Evolutionary conservation across 2,888 invertebrate genomes (phyloP).

Genomic region (Nephrotoma appendiculata): DNA sequence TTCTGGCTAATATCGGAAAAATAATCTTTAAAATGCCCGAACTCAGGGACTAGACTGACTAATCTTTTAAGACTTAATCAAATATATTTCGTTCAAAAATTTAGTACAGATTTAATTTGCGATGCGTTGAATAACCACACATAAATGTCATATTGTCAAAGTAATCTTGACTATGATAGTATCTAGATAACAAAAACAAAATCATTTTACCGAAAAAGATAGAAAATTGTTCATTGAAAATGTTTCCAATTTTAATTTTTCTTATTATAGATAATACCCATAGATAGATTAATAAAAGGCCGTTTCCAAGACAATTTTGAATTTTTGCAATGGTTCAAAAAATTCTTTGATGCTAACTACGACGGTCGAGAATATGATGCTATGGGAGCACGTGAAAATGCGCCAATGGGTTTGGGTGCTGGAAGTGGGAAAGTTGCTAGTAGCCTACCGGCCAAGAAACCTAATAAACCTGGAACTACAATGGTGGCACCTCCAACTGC

Average conservation of each 20-base stretch:
- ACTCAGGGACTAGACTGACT: no score
- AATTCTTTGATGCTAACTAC: constrained; percentile 99
- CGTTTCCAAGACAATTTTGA: constrained; percentile 99
- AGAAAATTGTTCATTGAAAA: background rate
- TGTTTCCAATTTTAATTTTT: constrained; percentile 10
- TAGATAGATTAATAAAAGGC: constrained; percentile 74
- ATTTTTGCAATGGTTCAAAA: constrained; percentile 99
- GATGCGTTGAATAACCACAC: no score
- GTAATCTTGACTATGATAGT: no score
- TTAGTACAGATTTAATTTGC: no score
- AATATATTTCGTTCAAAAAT: no score
- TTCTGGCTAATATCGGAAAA: no score
- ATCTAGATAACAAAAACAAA: background rate
- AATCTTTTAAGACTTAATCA: no score
- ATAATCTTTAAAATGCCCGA: no score
- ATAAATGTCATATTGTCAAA: no score
- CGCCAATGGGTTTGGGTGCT: constrained; percentile 63
- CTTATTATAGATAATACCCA: constrained; percentile 32
- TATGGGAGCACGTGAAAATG: constrained; percentile 69
- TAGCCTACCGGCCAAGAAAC: constrained; percentile 16
- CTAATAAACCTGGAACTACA: constrained; percentile 20
- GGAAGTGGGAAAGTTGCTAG: constrained; percentile 16
- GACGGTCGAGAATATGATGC: constrained; percentile 90
- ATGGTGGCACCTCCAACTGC: constrained; percentile 13
- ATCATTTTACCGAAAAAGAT: background rate